Base-by-base conservation (phyloP, 2,888 invertebrate species). In the Chloroclystis v-ata region DNA sequence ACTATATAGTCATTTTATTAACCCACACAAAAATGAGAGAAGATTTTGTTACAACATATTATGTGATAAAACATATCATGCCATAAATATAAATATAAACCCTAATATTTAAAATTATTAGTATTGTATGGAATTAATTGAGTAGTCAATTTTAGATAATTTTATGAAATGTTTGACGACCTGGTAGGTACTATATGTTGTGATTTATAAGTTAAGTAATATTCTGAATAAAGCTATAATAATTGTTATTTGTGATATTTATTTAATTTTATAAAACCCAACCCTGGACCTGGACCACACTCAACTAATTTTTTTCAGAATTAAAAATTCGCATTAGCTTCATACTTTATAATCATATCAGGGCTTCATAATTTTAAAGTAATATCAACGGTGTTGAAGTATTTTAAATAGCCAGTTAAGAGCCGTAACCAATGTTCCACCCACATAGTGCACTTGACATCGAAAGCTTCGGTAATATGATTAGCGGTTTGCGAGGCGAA, bases 51-150 rank as follows among this genome's bases (percentile, higher is more conserved):
- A 20, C 20, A 63, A 57, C 59, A 60, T 63, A 33, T 25, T 38
- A 67, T 69, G 67, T 73, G 68, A 73, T 69, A 55, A 63, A 63
- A 78, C 80, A 81, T 82, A 80, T 79, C 80, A 75, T 73, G 70
- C 65, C 43, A 65, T 67, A 62, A 41, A 20, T 35, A 57, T 56
- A 61, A 54, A 59, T 35, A 11, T 35, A 35, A 11, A 56, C 62
- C 37, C 53, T 48, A 52, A 48, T 41, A 42, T 46, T 32, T 39
- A 46, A 16, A 40, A 42, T 43, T 39, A 37, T 61, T 42, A 33
- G 58, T 53, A 40, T 52, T 16, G 16, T 20, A 35, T 10, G 2
- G 4, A 10, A 33, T 33, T 6, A 35, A n/a, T 10, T 35, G 56
- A 53, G 56, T 59, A 62, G 56, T 64, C 56, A 45, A 41, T 28